Evolutionary conservation across 1,140 invertebrate species (phyloP).

Genomic region (Bombyx mori): ASM3026992v2 NC_085112.1:5101501-5102000

Average conservation of each 20-base stretch:
- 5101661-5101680: conserved; percentile 62
- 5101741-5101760: conserved; percentile 65
- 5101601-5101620: conserved; percentile 26
- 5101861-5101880: conserved; percentile 68
- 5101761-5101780: conserved; percentile 60
- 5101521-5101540: too few relatives aligned
- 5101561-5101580: not conserved
- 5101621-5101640: conserved; percentile 26
- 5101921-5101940: conserved; percentile 21
- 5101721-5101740: conserved; percentile 61
- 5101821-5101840: conserved; percentile 72
- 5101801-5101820: conserved; percentile 71
- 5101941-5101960: not conserved
- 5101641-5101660: conserved; percentile 62
- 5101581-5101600: conserved; percentile 8
- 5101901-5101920: conserved; percentile 37
- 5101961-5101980: too few relatives aligned
- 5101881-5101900: conserved; percentile 48
- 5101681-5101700: conserved; percentile 66
- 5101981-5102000: too few relatives aligned
- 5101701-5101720: conserved; percentile 57
- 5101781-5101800: conserved; percentile 69
- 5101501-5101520: too few relatives aligned
- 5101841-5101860: conserved; percentile 72
- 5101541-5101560: not conserved